These are phyloP conservation scores for Anoplius nigerrimus DNA, from an alignment of 2,888 invertebrate genomes.

Conservation along the genomic window DNA sequence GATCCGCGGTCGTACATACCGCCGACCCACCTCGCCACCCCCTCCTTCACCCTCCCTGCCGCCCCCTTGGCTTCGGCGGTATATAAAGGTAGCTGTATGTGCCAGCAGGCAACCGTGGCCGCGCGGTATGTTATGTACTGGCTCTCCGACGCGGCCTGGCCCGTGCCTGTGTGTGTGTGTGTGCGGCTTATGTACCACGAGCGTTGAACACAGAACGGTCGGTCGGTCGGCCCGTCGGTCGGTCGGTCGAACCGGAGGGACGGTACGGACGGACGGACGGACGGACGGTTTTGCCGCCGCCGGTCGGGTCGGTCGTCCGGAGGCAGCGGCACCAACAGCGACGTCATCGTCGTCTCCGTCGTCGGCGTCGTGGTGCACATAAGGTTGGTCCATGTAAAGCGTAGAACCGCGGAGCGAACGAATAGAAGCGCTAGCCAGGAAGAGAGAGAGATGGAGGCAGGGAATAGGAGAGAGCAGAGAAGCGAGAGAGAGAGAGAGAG, in stretches of 20 bases:
- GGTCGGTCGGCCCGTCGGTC: conserved; percentile 27
- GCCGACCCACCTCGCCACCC: too few species aligned
- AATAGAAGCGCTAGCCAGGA: not conserved
- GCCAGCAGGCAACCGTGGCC: not conserved
- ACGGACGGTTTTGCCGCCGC: conserved; percentile 13
- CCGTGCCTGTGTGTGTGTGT: conserved; percentile 26
- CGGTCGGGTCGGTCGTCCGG: conserved; percentile 16
- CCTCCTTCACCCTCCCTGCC: too few species aligned
- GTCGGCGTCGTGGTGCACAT: conserved; percentile 32
- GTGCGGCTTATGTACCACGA: conserved; percentile 45
- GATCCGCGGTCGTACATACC: conserved; percentile 1
- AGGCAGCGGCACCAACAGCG: not conserved
- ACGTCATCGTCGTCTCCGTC: conserved; percentile 5
- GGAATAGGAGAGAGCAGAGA: too few species aligned
- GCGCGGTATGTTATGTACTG: conserved; percentile 6
- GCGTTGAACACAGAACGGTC: conserved; percentile 51
- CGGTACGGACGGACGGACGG: conserved; percentile 10
- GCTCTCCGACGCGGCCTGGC: conserved; percentile 12
- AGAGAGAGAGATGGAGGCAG: too few species aligned
- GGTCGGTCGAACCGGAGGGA: conserved; percentile 15
- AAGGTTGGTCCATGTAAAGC: conserved; percentile 59
- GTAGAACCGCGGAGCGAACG: conserved; percentile 54
- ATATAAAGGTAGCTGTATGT: conserved; percentile 14
- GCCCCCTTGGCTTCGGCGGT: conserved; percentile 21
- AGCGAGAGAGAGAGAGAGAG: too few species aligned